A percentile compares a stretch with the other conserved stretches of the same genome.
Evolutionary conservation across 2,888 invertebrate genomes (phyloP).

Genomic region (Eugnorisma glareosa): DNA sequence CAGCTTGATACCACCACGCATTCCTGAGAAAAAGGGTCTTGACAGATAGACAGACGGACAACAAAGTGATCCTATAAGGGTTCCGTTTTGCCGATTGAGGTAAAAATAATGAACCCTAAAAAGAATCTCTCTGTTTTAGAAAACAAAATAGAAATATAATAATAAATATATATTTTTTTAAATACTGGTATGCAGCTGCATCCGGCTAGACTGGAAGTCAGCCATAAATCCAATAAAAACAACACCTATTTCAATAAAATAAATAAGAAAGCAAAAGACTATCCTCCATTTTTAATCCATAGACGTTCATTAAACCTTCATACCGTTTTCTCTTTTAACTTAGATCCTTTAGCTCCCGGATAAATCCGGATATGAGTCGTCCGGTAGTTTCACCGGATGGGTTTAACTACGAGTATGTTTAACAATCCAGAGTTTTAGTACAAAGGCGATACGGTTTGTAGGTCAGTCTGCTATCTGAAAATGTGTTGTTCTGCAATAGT

Average conservation of each 20-base stretch:
- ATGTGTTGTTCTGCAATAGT: conserved; percentile 32
- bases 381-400: conserved; percentile 67
- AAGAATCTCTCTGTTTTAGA: too few species aligned
- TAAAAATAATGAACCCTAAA: too few species aligned
- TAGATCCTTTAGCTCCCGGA: conserved; percentile 13
- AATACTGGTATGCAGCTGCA: too few species aligned
- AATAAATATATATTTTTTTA: too few species aligned
- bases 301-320: background rate
- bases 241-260: background rate
- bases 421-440: conserved; percentile 61
- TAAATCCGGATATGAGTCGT: conserved; percentile 65
- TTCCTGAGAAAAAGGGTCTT: too few species aligned
- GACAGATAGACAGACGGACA: too few species aligned
- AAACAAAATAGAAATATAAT: too few species aligned
- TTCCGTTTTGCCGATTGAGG: too few species aligned
- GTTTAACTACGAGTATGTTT: conserved; percentile 67
- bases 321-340: conserved; percentile 26
- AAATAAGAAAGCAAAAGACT: background rate
- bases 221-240: background rate
- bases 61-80: too few species aligned
- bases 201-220: too few species aligned
- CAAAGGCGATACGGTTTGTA: conserved; percentile 51
- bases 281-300: too few species aligned
- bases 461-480: conserved; percentile 40
- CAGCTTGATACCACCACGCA: too few species aligned